Conservation (phyloP, 1,140 invertebrate species). For the Tigriopus japonicus region DNA sequence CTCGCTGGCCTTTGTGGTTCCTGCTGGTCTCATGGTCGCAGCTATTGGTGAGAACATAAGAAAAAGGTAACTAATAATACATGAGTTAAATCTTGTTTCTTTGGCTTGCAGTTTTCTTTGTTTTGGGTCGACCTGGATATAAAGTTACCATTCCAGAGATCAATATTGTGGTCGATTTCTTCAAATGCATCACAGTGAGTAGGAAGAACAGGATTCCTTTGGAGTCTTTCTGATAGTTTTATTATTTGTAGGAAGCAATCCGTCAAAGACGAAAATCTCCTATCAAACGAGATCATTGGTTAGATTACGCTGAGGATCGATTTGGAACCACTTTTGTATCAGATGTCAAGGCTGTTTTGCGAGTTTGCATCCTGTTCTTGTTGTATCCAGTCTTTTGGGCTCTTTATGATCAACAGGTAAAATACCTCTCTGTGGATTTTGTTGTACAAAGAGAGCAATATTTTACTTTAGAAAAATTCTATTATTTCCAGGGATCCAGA, state of each 20-base stretch:
- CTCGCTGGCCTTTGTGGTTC: slow-evolving; percentile 75
- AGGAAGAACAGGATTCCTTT: too few relatives aligned
- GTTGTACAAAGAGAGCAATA: background rate
- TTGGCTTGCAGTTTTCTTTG: slow-evolving; percentile 2
- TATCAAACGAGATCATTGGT: slow-evolving; percentile 38
- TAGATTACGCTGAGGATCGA: slow-evolving; percentile 49
- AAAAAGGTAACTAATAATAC: background rate
- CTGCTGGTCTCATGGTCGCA: slow-evolving; percentile 60
- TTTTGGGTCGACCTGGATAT: slow-evolving; percentile 1
- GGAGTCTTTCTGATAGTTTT: too few relatives aligned
- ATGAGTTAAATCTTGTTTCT: background rate
- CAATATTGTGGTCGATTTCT: background rate
- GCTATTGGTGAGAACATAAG: slow-evolving; percentile 39
- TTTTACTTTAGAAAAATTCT: slow-evolving; percentile 5
- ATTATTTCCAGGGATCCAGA: slow-evolving; percentile 46
- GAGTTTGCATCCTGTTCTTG: slow-evolving; percentile 51
- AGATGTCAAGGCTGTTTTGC: slow-evolving; percentile 52
- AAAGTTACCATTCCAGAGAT: background rate
- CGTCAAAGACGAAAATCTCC: too few relatives aligned
- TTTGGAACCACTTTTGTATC: slow-evolving; percentile 44
- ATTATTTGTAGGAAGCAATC: too few relatives aligned
- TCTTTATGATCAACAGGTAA: slow-evolving; percentile 51
- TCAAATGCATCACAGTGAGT: slow-evolving; percentile 8
- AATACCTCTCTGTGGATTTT: background rate
- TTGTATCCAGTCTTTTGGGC: slow-evolving; percentile 79